Percentiles rank a stretch among this genome's conserved stretches.
phyloP scores from a whole-genome alignment of 2,113 vertebrate genomes.

The Fukomys damarensis region DNA sequence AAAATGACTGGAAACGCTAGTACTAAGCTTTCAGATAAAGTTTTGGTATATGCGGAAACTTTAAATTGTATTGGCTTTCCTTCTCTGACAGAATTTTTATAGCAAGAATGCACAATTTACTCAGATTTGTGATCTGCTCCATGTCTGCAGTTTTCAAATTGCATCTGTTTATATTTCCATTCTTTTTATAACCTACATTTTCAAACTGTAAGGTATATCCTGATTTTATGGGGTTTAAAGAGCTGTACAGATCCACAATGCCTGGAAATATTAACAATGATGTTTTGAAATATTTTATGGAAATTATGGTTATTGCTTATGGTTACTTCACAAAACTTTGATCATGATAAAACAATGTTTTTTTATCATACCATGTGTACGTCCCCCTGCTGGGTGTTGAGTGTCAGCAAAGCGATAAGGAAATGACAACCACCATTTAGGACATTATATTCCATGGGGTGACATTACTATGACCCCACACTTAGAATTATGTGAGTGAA shows the following conservation, averaged over 20 bases:
- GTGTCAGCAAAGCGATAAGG: neutral
- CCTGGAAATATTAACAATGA: neutral
- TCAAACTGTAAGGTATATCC: neutral
- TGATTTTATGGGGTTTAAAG: conserved; percentile 38
- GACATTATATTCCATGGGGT: neutral
- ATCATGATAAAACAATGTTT: neutral
- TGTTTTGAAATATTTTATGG: neutral
- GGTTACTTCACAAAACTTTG: neutral
- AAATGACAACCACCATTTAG: neutral
- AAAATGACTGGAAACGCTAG: conserved; percentile 19
- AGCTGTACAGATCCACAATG: neutral
- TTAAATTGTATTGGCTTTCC: neutral
- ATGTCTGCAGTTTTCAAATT: conserved; percentile 32
- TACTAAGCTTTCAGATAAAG: conserved; percentile 25
- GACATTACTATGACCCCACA: neutral
- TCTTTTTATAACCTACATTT: conserved; percentile 51
- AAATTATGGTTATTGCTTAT: neutral
- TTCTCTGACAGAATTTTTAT: neutral
- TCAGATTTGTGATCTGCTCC: neutral
- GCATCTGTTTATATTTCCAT: conserved; percentile 23
- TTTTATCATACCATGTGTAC: neutral
- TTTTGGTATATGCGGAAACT: neutral
- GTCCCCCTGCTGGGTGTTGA: neutral
- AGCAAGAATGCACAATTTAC: neutral
- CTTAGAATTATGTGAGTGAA: too few species aligned